These are phyloP conservation scores for Micropterix aruncella DNA, from an alignment of 2,888 invertebrate genomes.

Conservation along the genomic window DNA sequence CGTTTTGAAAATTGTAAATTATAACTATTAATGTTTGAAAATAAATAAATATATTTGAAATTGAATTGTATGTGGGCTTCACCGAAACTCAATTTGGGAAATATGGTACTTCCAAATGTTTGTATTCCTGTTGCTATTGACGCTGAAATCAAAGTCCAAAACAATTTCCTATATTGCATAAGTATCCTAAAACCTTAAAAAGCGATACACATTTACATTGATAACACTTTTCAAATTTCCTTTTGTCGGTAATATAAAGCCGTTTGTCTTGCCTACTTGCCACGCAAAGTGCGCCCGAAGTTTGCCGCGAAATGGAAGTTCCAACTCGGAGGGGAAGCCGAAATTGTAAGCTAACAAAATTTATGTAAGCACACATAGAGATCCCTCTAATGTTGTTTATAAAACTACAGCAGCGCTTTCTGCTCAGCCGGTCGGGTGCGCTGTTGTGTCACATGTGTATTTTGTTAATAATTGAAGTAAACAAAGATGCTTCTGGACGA, in stretches of 20 bases:
- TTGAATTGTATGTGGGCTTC: no score
- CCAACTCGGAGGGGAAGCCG: neutral
- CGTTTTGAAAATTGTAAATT: no score
- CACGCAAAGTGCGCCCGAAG: neutral
- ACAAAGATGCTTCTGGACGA: no score
- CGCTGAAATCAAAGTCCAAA: no score
- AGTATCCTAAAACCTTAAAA: neutral
- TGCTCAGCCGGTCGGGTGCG: no score
- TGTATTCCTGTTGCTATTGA: no score
- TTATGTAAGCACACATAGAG: neutral
- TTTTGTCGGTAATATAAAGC: neutral
- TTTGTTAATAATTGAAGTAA: no score
- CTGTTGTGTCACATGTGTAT: no score
- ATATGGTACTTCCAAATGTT: no score
- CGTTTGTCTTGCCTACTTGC: neutral
- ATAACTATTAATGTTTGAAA: no score
- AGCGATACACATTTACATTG: neutral
- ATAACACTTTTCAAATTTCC: neutral
- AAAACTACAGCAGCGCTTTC: neutral
- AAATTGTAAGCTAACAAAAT: neutral
- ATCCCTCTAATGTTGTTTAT: neutral
- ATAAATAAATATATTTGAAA: no score
- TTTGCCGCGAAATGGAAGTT: neutral
- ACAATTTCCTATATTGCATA: neutral
- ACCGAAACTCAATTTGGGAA: no score